Evolutionary conservation across 2,113 vertebrate species (phyloP).

Genomic region (Rhabdornis inornatus): DNA sequence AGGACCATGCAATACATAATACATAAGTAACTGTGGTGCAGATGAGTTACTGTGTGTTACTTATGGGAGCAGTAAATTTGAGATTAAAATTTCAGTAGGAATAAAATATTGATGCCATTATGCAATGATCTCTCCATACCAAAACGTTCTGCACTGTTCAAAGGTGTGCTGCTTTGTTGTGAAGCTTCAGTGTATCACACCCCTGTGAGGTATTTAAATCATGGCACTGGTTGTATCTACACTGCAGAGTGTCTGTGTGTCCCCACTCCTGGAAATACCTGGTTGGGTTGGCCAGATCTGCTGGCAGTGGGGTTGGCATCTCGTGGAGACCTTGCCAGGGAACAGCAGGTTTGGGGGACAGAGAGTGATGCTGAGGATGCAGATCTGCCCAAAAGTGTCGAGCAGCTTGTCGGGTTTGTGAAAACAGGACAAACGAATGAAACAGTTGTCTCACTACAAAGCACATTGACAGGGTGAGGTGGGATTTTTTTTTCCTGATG

Average conservation of each 20-base stretch:
- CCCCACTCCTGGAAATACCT: neutral
- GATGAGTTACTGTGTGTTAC: slow-evolving; percentile 64
- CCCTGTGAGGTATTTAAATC: neutral
- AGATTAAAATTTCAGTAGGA: slow-evolving; percentile 69
- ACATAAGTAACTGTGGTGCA: slow-evolving; percentile 32
- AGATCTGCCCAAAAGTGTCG: neutral
- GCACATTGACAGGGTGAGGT: neutral
- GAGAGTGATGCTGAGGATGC: neutral
- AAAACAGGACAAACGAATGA: neutral
- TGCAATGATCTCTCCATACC: slow-evolving; percentile 17
- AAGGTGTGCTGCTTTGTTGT: slow-evolving; percentile 2
- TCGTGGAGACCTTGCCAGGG: neutral
- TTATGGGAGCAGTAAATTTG: slow-evolving; percentile 62
- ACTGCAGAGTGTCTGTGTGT: neutral
- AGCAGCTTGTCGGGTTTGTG: neutral
- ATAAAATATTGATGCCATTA: slow-evolving; percentile 71
- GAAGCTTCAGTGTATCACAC: neutral
- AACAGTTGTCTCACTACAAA: neutral
- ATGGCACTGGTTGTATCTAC: neutral
- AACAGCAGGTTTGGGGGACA: neutral
- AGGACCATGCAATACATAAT: slow-evolving; percentile 40
- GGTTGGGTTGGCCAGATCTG: neutral
- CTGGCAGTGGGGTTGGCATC: neutral
- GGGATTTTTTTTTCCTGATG: neutral
- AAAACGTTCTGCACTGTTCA: neutral